Evolutionary conservation across 2,113 vertebrate species (phyloP).

Genomic region (Pachypanchax playfairii): DNA sequence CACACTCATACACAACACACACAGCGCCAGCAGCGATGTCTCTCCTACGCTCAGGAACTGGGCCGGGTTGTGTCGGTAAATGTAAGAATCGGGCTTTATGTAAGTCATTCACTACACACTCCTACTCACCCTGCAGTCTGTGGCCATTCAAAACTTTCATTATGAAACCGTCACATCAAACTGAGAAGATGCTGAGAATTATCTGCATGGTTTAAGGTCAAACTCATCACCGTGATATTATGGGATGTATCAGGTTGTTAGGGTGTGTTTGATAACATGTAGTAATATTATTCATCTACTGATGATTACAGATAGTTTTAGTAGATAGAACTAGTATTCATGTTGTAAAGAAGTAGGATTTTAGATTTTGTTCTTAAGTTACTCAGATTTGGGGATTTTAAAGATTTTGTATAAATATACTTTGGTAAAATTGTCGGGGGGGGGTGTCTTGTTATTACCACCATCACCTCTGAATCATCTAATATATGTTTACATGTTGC

Average conservation of each 20-base stretch:
- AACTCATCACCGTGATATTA: background rate
- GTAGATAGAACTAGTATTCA: too few relatives aligned
- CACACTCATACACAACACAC: constrained; percentile 21
- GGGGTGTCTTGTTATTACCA: too few relatives aligned
- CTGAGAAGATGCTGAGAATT: background rate
- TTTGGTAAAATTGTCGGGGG: too few relatives aligned
- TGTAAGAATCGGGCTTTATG: constrained; percentile 67
- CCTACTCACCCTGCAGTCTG: constrained; percentile 46
- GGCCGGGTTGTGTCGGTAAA: constrained; percentile 49
- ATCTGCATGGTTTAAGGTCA: constrained; percentile 12
- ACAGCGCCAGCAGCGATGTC: constrained; percentile 44
- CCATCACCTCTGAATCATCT: too few relatives aligned
- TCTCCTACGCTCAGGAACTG: constrained; percentile 67
- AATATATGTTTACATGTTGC: too few relatives aligned
- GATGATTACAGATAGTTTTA: too few relatives aligned
- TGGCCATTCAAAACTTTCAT: constrained; percentile 45
- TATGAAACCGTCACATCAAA: constrained; percentile 35
- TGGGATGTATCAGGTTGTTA: constrained; percentile 3
- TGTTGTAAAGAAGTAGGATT: too few relatives aligned
- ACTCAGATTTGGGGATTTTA: too few relatives aligned
- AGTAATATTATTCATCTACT: too few relatives aligned
- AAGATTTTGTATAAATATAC: too few relatives aligned
- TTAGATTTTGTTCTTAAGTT: too few relatives aligned
- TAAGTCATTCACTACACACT: constrained; percentile 60
- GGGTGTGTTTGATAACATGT: too few relatives aligned